Evolutionary conservation across 1,140 invertebrate genomes (phyloP).

Genomic region (Drosophila albomicans): DNA sequence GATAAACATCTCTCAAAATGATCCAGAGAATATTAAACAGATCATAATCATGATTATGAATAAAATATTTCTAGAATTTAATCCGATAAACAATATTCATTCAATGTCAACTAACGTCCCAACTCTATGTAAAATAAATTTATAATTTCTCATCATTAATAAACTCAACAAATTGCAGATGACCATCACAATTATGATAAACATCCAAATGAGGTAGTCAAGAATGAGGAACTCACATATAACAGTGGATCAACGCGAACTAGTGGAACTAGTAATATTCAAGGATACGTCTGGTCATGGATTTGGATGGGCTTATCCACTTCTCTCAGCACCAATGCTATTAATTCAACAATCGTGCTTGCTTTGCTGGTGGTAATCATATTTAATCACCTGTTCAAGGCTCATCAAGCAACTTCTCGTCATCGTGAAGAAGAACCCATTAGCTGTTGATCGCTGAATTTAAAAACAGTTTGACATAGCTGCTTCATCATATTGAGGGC

Average conservation of each 20-base stretch:
- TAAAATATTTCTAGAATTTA: too few species aligned
- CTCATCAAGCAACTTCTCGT: background rate
- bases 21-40: too few species aligned
- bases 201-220: constrained; percentile 95
- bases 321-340: constrained; percentile 6
- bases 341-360: constrained; percentile 27
- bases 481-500: constrained; percentile 20
- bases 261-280: background rate
- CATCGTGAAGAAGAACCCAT: background rate
- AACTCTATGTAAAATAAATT: too few species aligned
- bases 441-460: constrained; percentile 22
- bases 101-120: too few species aligned
- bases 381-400: constrained; percentile 20
- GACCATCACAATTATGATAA: constrained; percentile 90
- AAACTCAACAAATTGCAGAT: constrained; percentile 50
- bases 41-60: too few species aligned
- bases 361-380: constrained; percentile 27
- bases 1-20: too few species aligned
- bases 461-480: constrained; percentile 8
- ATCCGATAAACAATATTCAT: too few species aligned
- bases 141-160: background rate
- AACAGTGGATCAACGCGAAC: constrained; percentile 64
- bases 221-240: constrained; percentile 95
- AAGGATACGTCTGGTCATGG: constrained; percentile 26
- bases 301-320: constrained; percentile 21